A percentile compares a stretch with the other conserved stretches of the same genome.
phyloP scores from a whole-genome alignment of 2,888 invertebrate species.

The Tenthredo mesomela region DNA sequence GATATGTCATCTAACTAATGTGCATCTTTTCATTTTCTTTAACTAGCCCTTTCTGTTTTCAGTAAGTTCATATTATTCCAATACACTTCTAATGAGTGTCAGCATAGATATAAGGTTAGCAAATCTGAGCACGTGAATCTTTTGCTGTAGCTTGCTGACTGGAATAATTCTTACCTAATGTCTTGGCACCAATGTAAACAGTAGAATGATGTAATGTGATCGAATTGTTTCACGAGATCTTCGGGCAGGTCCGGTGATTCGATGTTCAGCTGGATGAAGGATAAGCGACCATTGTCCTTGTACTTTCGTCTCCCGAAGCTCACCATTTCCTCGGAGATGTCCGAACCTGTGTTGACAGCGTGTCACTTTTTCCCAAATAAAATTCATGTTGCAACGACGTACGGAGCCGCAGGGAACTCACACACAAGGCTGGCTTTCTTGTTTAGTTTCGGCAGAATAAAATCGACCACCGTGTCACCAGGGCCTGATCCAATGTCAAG shows the following conservation, averaged over 20 bases:
- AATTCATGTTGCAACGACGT: too few relatives aligned
- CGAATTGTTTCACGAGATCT: constrained; percentile 80
- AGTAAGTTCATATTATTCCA: background rate
- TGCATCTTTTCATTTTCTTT: background rate
- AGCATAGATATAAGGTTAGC: too few relatives aligned
- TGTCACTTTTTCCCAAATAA: background rate
- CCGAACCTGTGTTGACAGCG: constrained; percentile 80
- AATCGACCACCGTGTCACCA: constrained; percentile 84
- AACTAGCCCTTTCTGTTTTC: background rate
- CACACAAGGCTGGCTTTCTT: constrained; percentile 74
- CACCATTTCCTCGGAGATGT: constrained; percentile 87
- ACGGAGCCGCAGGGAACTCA: background rate
- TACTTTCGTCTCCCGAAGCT: constrained; percentile 82
- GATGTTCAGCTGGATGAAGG: constrained; percentile 81
- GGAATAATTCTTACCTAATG: constrained; percentile 81
- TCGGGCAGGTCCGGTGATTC: constrained; percentile 78
- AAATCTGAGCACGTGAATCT: background rate
- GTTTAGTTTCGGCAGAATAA: constrained; percentile 83
- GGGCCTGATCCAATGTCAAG: constrained; percentile 88
- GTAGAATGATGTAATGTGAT: constrained; percentile 88
- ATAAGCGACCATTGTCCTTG: constrained; percentile 78
- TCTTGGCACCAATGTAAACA: constrained; percentile 90
- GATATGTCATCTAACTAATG: background rate
- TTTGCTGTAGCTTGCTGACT: background rate
- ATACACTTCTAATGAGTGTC: background rate